Conservation (phyloP, 2,888 invertebrate species). For the Villa cingulata region DNA sequence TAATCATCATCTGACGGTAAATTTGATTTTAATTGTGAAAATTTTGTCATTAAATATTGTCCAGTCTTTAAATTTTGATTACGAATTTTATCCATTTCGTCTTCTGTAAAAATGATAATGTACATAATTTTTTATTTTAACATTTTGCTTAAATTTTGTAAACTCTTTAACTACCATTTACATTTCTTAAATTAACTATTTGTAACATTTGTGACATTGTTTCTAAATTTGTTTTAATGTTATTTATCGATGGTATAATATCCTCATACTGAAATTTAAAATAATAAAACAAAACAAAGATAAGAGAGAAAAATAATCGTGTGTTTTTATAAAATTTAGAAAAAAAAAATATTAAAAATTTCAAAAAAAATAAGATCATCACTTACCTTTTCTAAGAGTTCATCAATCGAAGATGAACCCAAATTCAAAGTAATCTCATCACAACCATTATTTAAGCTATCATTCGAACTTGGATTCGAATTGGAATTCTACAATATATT, state of each 20-base stretch:
- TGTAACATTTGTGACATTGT: slow-evolving; percentile 33
- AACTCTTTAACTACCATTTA: slow-evolving; percentile 24
- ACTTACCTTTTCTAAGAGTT: slow-evolving; percentile 1
- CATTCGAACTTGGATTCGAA: background rate
- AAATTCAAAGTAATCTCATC: background rate
- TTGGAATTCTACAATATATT: background rate
- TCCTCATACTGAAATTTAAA: slow-evolving; percentile 27
- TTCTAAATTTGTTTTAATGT: slow-evolving; percentile 29
- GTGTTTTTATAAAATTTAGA: background rate
- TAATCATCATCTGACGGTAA: slow-evolving; percentile 30
- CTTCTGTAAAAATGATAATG: slow-evolving; percentile 19
- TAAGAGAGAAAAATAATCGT: too few species aligned
- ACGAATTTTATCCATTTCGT: slow-evolving; percentile 31
- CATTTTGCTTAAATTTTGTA: background rate
- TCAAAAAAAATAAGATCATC: background rate
- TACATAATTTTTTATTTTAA: background rate
- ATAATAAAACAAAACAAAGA: background rate
- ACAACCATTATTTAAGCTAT: background rate
- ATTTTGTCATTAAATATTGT: slow-evolving; percentile 29
- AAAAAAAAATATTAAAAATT: background rate
- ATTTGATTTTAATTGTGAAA: slow-evolving; percentile 30
- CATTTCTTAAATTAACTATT: slow-evolving; percentile 28
- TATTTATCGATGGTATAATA: slow-evolving; percentile 27
- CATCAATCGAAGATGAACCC: slow-evolving; percentile 1
- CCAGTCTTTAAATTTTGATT: slow-evolving; percentile 31